phyloP scores from a whole-genome alignment of 1,140 invertebrate species.

The Drosophila kohkoa region DNA sequence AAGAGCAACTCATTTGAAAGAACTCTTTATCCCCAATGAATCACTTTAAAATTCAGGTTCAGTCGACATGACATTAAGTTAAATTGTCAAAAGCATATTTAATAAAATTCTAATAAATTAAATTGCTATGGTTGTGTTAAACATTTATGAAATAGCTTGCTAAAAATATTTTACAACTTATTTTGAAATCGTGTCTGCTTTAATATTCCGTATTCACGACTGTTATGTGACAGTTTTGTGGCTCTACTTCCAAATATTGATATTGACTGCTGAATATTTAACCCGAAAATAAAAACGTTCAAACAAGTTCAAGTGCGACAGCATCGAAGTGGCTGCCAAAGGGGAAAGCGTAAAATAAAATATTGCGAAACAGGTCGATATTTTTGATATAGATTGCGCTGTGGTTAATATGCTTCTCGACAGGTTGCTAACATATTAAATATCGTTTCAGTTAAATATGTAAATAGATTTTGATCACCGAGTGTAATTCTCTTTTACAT shows the following conservation, averaged over 20 bases:
- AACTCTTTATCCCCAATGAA: not conserved
- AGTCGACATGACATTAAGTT: not conserved
- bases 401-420: not conserved
- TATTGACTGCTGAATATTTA: too few species aligned
- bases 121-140: too few species aligned
- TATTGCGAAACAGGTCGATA: not conserved
- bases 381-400: too few species aligned
- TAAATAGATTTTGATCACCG: not conserved
- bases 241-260: too few species aligned
- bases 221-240: too few species aligned
- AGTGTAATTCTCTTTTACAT: not conserved
- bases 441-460: not conserved
- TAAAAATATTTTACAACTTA: not conserved
- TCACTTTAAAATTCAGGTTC: not conserved
- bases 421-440: not conserved
- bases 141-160: too few species aligned
- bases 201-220: too few species aligned
- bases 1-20: conserved; percentile 1
- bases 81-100: not conserved
- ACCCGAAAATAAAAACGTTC: too few species aligned
- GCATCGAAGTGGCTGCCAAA: not conserved
- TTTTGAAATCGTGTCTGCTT: not conserved
- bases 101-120: too few species aligned
- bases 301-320: too few species aligned
- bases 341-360: not conserved